A percentile compares a stretch with the other conserved stretches of the same genome.
Conservation (phyloP, 2,113 vertebrate species). For the Oreotragus oreotragus region DNA sequence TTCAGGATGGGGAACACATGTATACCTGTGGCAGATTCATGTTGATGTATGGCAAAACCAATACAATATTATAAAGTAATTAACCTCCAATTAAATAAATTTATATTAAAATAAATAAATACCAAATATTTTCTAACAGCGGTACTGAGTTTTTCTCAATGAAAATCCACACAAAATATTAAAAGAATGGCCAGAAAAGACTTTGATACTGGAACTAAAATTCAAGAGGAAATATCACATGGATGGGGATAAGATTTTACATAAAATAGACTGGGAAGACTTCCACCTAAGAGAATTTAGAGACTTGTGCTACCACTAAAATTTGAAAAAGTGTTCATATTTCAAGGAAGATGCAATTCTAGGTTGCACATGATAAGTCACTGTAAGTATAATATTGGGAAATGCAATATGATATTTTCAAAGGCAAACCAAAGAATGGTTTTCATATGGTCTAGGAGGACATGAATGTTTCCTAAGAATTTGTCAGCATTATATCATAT, state of each 20-base stretch:
- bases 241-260: not conserved
- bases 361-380: not conserved
- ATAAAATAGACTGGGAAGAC: not conserved
- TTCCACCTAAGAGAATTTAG: not conserved
- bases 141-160: not conserved
- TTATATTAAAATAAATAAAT: not conserved
- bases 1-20: too few species aligned
- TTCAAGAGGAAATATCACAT: not conserved
- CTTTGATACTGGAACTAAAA: not conserved
- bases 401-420: not conserved
- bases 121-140: not conserved
- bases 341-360: not conserved
- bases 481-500: not conserved
- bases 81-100: too few species aligned
- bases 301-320: not conserved
- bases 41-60: too few species aligned
- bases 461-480: not conserved
- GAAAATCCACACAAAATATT: not conserved
- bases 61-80: too few species aligned
- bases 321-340: not conserved
- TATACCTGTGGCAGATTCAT: too few species aligned
- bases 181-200: not conserved
- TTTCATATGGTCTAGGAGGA: not conserved
- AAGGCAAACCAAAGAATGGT: not conserved
- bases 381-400: not conserved